phyloP scores from a whole-genome alignment of 2,113 vertebrate species.

The Lepus europaeus region DNA sequence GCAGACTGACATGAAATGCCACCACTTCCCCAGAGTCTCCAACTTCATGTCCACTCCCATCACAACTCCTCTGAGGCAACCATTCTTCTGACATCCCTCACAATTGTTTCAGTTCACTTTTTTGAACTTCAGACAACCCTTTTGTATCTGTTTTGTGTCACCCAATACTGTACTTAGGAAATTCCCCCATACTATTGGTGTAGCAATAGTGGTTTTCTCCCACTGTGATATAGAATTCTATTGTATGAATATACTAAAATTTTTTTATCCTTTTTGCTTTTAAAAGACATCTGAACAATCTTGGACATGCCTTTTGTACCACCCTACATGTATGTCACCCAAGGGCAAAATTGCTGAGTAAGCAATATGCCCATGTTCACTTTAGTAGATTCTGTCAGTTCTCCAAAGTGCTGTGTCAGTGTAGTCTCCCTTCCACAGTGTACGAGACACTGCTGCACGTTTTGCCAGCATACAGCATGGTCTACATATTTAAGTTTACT shows the following conservation, averaged over 20 bases:
- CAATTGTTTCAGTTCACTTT: not conserved
- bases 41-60: not conserved
- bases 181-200: not conserved
- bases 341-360: not conserved
- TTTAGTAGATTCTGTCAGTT: not conserved
- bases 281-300: not conserved
- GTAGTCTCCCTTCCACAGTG: not conserved
- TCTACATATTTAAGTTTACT: not conserved
- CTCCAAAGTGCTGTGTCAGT: not conserved
- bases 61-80: not conserved
- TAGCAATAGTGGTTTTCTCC: not conserved
- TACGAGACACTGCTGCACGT: not conserved
- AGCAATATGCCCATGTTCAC: not conserved
- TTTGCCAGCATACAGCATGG: not conserved
- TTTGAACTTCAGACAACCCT: slow-evolving; percentile 38
- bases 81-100: not conserved
- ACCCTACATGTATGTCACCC: not conserved
- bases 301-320: not conserved
- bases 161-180: not conserved
- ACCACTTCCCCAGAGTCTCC: not conserved
- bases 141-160: not conserved
- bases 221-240: not conserved
- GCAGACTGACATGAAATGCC: not conserved
- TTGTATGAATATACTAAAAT: not conserved
- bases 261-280: slow-evolving; percentile 7